Conservation (phyloP, 53 echinoderm and acorn worm genomes). For the Astropecten irregularis region DNA sequence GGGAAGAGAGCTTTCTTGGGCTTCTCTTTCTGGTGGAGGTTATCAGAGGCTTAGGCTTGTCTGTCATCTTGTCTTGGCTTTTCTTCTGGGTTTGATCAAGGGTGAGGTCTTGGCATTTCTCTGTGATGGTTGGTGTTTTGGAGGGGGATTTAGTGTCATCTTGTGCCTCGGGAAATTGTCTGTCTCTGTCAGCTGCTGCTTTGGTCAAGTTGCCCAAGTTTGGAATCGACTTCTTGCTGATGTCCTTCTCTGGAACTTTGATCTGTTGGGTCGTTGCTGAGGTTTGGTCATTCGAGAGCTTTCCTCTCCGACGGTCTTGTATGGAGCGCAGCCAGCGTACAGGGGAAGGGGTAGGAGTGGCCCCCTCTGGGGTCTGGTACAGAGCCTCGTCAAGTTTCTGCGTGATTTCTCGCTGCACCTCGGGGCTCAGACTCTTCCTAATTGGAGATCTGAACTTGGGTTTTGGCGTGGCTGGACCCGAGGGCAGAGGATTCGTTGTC, state of each 20-base stretch:
- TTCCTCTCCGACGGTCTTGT: slow-evolving; percentile 13
- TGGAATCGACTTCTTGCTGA: not conserved
- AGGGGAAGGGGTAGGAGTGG: not conserved
- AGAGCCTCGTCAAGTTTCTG: slow-evolving; percentile 40
- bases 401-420: slow-evolving; percentile 26
- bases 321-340: slow-evolving; percentile 31
- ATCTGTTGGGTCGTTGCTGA: too few species aligned
- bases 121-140: too few species aligned
- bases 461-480: not conserved
- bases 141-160: not conserved
- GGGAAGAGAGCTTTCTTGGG: not conserved
- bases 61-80: too few species aligned
- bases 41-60: not conserved
- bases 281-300: not conserved
- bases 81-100: too few species aligned
- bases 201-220: not conserved
- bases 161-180: not conserved
- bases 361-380: not conserved
- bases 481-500: not conserved
- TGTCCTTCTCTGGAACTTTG: not conserved
- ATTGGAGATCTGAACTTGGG: not conserved
- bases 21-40: slow-evolving; percentile 4
- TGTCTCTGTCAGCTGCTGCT: not conserved
- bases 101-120: too few species aligned
- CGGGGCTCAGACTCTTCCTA: slow-evolving; percentile 20